Conservation (phyloP, 2,888 invertebrate species). For the Hoplodrina blanda region DNA sequence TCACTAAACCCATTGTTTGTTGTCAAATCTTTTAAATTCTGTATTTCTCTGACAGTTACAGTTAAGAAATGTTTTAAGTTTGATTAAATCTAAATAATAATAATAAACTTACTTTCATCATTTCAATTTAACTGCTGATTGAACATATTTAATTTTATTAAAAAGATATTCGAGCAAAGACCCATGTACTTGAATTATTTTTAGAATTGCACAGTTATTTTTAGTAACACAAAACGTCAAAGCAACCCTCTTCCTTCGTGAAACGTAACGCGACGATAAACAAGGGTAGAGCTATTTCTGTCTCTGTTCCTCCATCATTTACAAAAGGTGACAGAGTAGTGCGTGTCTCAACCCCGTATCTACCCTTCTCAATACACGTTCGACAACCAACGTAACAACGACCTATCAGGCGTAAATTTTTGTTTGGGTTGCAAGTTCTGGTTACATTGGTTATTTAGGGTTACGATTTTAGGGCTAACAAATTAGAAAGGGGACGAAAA, state of each 20-base stretch:
- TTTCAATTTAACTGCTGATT: background rate
- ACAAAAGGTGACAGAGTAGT: constrained; percentile 77
- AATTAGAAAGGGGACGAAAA: constrained; percentile 87
- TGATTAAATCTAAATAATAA: background rate
- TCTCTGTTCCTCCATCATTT: constrained; percentile 73
- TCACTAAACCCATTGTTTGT: background rate
- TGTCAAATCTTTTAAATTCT: too few species aligned
- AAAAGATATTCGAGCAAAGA: background rate
- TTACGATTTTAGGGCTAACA: constrained; percentile 88
- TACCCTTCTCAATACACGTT: constrained; percentile 85
- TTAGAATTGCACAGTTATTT: constrained; percentile 1
- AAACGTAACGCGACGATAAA: constrained; percentile 74
- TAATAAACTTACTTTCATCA: background rate
- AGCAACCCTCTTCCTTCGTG: constrained; percentile 54
- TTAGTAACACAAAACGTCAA: constrained; percentile 47
- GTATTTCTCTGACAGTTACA: too few species aligned
- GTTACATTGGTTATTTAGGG: constrained; percentile 72
- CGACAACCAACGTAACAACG: constrained; percentile 71
- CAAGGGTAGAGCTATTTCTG: constrained; percentile 69
- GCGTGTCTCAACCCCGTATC: constrained; percentile 80
- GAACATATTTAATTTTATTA: background rate
- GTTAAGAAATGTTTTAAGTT: background rate
- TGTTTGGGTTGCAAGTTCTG: constrained; percentile 45
- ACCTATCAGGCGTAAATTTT: constrained; percentile 51
- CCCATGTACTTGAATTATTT: constrained; percentile 2